phyloP scores from a whole-genome alignment of 2,113 vertebrate species.

The Ginglymostoma cirratum region DNA sequence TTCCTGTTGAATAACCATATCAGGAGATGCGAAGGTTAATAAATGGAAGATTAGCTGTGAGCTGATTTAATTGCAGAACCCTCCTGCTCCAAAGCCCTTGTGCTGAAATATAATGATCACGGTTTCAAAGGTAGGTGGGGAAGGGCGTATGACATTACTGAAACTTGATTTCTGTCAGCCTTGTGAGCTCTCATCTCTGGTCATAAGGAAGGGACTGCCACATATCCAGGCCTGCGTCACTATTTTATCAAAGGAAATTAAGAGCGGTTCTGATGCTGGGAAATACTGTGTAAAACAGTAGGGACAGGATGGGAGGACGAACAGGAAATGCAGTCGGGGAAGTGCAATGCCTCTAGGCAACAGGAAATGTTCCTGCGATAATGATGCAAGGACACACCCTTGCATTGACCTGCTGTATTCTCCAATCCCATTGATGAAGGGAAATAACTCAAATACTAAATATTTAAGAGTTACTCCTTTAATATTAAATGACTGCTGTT shows the following conservation, averaged over 20 bases:
- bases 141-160: not conserved
- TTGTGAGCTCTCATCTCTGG: not conserved
- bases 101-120: not conserved
- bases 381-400: not conserved
- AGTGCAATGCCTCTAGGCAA: not conserved
- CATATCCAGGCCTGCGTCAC: not conserved
- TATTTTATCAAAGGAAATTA: constrained; percentile 20
- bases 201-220: not conserved
- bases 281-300: constrained; percentile 14
- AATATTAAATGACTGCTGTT: not conserved
- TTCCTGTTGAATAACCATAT: not conserved
- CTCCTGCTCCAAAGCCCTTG: not conserved
- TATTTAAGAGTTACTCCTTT: not conserved
- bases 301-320: constrained; percentile 35
- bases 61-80: not conserved
- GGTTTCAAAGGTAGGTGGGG: not conserved
- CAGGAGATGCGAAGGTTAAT: not conserved
- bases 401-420: not conserved
- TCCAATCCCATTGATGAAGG: not conserved
- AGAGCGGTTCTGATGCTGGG: not conserved
- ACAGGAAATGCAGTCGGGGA: constrained; percentile 21
- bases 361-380: constrained; percentile 18
- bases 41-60: not conserved
- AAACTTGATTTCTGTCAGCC: not conserved
- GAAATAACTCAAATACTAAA: not conserved